Conservation (phyloP, 2,113 vertebrate species). For the Chlorodrepanis virens region DNA sequence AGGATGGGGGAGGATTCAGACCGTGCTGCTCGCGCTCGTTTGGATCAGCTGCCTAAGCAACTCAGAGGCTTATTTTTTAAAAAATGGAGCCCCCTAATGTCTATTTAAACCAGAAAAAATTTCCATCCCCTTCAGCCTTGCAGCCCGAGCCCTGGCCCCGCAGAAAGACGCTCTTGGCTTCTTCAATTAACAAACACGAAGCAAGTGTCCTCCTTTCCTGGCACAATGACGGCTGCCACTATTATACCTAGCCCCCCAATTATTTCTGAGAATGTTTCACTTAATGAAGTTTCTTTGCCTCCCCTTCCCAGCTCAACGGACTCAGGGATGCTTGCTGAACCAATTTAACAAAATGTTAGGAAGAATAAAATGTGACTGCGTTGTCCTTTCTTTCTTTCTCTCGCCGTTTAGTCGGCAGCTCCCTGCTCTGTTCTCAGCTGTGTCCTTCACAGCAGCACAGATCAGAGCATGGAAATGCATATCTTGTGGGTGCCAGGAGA, state of each 20-base stretch:
- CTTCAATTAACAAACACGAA: slow-evolving; percentile 33
- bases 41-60: neutral
- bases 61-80: slow-evolving; percentile 24
- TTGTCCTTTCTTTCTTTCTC: slow-evolving; percentile 41
- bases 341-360: slow-evolving; percentile 48
- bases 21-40: rapidly evolving
- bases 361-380: slow-evolving; percentile 33
- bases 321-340: slow-evolving; percentile 42
- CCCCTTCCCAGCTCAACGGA: slow-evolving; percentile 5
- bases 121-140: neutral
- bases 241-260: slow-evolving; percentile 63
- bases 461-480: slow-evolving; percentile 73
- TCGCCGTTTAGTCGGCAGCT: slow-evolving; percentile 62
- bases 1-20: neutral
- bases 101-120: slow-evolving; percentile 47
- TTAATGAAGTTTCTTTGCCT: slow-evolving; percentile 63
- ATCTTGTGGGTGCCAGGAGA: slow-evolving; percentile 67
- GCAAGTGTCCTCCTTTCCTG: slow-evolving; percentile 28
- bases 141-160: neutral
- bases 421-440: slow-evolving; percentile 72
- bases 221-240: slow-evolving; percentile 37
- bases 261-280: slow-evolving; percentile 47
- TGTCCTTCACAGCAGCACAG: slow-evolving; percentile 59
- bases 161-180: neutral
- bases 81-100: slow-evolving; percentile 64